Evolutionary conservation across 1,140 invertebrate genomes (phyloP).

Genomic region (Drosophila asahinai): DNA sequence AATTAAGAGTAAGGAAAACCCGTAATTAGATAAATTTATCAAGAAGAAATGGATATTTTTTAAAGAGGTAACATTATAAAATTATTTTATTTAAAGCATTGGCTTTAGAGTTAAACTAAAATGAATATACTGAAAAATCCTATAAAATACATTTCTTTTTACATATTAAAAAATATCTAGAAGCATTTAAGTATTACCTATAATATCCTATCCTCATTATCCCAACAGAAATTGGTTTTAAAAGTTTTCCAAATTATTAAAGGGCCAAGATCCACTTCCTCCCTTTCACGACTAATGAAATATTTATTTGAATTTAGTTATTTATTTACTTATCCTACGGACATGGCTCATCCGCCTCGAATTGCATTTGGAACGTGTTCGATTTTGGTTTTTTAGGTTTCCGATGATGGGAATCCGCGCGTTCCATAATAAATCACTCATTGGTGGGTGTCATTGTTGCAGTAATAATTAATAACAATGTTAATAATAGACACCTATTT

Average conservation of each 20-base stretch:
- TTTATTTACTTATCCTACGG: constrained; percentile 5
- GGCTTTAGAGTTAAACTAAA: too few species aligned
- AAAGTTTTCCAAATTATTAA: background rate
- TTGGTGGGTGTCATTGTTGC: constrained; percentile 59
- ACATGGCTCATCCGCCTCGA: constrained; percentile 45
- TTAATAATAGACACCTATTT: constrained; percentile 29
- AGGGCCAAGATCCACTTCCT: background rate
- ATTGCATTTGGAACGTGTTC: constrained; percentile 40
- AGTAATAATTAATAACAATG: constrained; percentile 30
- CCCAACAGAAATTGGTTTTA: background rate
- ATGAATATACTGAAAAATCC: too few species aligned
- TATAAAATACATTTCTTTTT: too few species aligned
- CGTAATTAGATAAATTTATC: too few species aligned
- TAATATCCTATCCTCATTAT: too few species aligned
- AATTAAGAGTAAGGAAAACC: background rate
- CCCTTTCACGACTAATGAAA: background rate
- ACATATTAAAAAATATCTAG: too few species aligned
- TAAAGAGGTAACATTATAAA: too few species aligned
- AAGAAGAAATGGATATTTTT: too few species aligned
- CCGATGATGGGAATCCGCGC: constrained; percentile 17
- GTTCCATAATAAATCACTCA: constrained; percentile 40
- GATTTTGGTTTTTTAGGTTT: constrained; percentile 13
- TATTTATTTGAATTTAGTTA: constrained; percentile 3
- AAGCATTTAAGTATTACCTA: too few species aligned
- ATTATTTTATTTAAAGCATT: too few species aligned